Evolutionary conservation across 2,797 vertebrate genomes (phyloP).

Genomic region (Prionace glauca): DNA sequence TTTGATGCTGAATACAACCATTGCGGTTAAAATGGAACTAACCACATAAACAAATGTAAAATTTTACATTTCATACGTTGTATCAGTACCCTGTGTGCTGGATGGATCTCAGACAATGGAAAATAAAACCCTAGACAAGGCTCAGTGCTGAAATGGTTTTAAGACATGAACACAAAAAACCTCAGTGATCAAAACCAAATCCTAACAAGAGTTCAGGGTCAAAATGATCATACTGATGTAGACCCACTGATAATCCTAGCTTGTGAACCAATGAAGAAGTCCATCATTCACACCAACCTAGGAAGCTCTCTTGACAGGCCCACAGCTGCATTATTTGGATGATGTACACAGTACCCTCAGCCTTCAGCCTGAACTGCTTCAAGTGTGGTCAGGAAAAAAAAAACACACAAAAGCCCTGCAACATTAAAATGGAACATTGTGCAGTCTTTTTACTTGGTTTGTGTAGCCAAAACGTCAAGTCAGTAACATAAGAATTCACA

Average conservation of each 20-base stretch:
- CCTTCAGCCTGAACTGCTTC: not conserved
- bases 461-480: constrained; percentile 32
- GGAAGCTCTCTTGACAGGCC: constrained; percentile 14
- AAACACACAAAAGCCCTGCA: constrained; percentile 30
- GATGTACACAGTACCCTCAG: constrained; percentile 17
- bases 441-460: constrained; percentile 26
- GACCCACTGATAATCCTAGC: constrained; percentile 25
- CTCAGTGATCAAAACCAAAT: constrained; percentile 37
- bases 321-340: constrained; percentile 27
- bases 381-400: not conserved
- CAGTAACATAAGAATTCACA: constrained; percentile 32
- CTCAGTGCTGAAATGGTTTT: constrained; percentile 37
- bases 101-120: constrained; percentile 32
- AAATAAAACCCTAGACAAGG: constrained; percentile 31
- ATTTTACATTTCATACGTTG: constrained; percentile 34
- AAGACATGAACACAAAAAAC: constrained; percentile 35
- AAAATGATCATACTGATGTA: constrained; percentile 16
- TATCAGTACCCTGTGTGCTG: constrained; percentile 20
- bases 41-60: constrained; percentile 38
- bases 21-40: constrained; percentile 37
- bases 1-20: constrained; percentile 39
- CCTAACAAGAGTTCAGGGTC: constrained; percentile 26
- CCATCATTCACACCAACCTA: constrained; percentile 32
- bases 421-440: constrained; percentile 21
- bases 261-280: constrained; percentile 31